These are phyloP conservation scores for Sycophila texana DNA, from an alignment of 2,888 invertebrate species.

Conservation along the genomic window DNA sequence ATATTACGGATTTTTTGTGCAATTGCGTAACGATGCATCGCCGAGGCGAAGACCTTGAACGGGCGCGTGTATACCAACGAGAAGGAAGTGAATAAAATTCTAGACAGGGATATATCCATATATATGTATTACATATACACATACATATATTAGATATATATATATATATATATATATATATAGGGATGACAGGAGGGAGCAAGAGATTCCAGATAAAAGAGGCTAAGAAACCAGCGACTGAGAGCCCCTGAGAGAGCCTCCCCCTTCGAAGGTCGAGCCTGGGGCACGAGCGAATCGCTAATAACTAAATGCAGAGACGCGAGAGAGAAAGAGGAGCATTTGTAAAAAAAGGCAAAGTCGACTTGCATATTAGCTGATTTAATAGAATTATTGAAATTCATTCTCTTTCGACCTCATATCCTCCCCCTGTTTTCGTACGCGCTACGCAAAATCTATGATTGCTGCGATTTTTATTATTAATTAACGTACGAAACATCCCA, in stretches of 20 bases:
- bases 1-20: constrained; percentile 42
- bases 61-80: constrained; percentile 11
- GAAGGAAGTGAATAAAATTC: constrained; percentile 6
- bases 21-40: constrained; percentile 26
- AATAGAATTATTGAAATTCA: constrained; percentile 50
- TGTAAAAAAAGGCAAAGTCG: constrained; percentile 26
- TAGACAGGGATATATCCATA: not conserved
- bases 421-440: constrained; percentile 29
- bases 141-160: not conserved
- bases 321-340: constrained; percentile 25
- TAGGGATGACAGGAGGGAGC: not conserved
- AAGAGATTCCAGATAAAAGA: no score
- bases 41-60: constrained; percentile 17
- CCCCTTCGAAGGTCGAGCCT: not conserved
- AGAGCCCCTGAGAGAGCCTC: no score
- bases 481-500: constrained; percentile 33
- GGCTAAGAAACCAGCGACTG: not conserved
- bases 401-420: constrained; percentile 29
- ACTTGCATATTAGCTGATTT: constrained; percentile 39
- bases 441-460: constrained; percentile 50
- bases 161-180: not conserved
- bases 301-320: not conserved
- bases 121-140: not conserved
- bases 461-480: constrained; percentile 46
- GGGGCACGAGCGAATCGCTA: not conserved